Conservation (phyloP, 2,888 invertebrate species). For the Polietes domitor region DNA sequence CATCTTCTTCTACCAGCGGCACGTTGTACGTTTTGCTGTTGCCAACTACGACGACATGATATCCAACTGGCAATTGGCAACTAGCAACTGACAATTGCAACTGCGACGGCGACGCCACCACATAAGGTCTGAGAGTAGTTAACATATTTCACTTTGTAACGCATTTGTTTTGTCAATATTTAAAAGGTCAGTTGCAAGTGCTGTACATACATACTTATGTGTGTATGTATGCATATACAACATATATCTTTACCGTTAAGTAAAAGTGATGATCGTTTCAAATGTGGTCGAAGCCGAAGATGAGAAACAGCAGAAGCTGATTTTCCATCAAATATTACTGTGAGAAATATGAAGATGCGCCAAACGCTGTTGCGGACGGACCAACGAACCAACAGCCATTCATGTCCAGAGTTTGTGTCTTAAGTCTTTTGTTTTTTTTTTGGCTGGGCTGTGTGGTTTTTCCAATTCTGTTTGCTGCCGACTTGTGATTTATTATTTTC, state of each 20-base stretch:
- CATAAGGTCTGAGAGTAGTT: slow-evolving; percentile 57
- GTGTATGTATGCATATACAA: background rate
- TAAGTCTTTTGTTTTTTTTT: slow-evolving; percentile 58
- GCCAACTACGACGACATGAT: background rate
- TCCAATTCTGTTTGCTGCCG: background rate
- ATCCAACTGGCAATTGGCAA: background rate
- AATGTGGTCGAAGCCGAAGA: background rate
- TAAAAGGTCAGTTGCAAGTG: slow-evolving; percentile 65
- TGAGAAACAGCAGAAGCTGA: slow-evolving; percentile 13
- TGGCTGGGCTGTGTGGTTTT: background rate
- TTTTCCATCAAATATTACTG: slow-evolving; percentile 60
- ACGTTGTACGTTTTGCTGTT: background rate
- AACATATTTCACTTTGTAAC: slow-evolving; percentile 67
- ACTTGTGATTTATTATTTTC: background rate
- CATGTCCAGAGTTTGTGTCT: slow-evolving; percentile 47
- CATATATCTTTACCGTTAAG: slow-evolving; percentile 47
- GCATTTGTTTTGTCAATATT: slow-evolving; percentile 67
- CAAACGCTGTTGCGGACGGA: background rate
- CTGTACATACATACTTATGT: slow-evolving; percentile 1
- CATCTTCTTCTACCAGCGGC: slow-evolving; percentile 20
- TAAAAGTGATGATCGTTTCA: slow-evolving; percentile 63
- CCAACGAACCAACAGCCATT: too few species aligned
- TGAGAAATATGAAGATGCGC: slow-evolving; percentile 59
- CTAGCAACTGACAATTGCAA: background rate
- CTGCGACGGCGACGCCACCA: slow-evolving; percentile 37